phyloP scores from a whole-genome alignment of 1,140 invertebrate genomes.

The Rhizoglyphus robini region DNA sequence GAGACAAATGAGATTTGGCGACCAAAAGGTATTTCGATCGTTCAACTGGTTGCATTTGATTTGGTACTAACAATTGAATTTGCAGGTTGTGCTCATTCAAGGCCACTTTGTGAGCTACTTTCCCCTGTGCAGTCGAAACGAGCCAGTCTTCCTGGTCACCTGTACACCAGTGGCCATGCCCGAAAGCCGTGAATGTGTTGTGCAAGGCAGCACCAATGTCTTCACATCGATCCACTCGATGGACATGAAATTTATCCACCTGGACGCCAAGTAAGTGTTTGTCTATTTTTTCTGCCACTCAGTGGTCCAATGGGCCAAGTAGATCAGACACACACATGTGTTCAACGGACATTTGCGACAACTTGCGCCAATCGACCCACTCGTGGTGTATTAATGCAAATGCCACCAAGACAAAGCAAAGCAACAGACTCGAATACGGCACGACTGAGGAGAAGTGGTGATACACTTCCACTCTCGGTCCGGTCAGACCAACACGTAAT shows the following conservation, averaged over 20 bases:
- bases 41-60: too few relatives aligned
- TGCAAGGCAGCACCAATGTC: constrained; percentile 89
- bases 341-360: too few relatives aligned
- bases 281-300: background rate
- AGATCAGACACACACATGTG: background rate
- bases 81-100: constrained; percentile 84
- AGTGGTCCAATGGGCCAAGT: background rate
- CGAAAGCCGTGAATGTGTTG: constrained; percentile 78
- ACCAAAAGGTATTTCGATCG: constrained; percentile 69
- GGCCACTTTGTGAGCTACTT: constrained; percentile 89
- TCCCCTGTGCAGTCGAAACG: constrained; percentile 76
- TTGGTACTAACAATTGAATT: too few relatives aligned
- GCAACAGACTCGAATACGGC: background rate
- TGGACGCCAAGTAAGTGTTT: constrained; percentile 77
- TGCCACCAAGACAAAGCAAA: background rate
- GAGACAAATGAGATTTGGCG: constrained; percentile 91
- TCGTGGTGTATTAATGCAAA: constrained; percentile 10
- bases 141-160: constrained; percentile 88
- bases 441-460: background rate
- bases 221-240: constrained; percentile 92
- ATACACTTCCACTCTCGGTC: background rate
- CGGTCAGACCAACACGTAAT: background rate
- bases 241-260: constrained; percentile 94
- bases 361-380: background rate
- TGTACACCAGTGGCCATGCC: constrained; percentile 98